phyloP scores from a whole-genome alignment of 1,140 invertebrate species.

The Pseudomyrmex pallidus region DNA sequence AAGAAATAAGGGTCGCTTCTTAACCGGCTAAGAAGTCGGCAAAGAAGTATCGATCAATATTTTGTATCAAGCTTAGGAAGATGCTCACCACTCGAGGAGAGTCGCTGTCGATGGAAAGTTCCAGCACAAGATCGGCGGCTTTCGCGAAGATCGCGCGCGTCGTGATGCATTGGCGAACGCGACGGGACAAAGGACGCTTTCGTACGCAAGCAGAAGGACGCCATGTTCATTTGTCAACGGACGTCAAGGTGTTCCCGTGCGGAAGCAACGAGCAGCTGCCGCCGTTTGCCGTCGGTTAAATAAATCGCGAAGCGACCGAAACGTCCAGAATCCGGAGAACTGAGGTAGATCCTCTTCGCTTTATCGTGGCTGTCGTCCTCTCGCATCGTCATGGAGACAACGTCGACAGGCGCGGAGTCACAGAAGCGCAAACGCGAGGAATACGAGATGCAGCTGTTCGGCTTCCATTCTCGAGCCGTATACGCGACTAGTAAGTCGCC shows the following conservation, averaged over 20 bases:
- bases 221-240: conserved; percentile 79
- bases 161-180: conserved; percentile 67
- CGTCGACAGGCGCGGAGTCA: conserved; percentile 52
- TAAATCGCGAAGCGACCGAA: too few species aligned
- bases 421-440: conserved; percentile 77
- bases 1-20: not conserved
- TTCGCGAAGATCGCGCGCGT: not conserved
- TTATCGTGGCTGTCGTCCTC: not conserved
- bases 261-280: conserved; percentile 16
- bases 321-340: not conserved
- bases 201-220: conserved; percentile 71
- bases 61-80: not conserved
- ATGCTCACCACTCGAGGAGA: not conserved
- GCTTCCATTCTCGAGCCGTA: conserved; percentile 78
- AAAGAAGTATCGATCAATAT: not conserved
- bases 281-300: too few species aligned
- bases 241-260: conserved; percentile 70
- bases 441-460: conserved; percentile 83
- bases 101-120: not conserved
- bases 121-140: conserved; percentile 5
- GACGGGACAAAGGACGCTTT: conserved; percentile 74
- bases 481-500: conserved; percentile 78
- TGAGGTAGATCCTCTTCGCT: conserved; percentile 13
- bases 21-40: not conserved
- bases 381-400: conserved; percentile 60